Evolutionary conservation across 2,888 invertebrate genomes (phyloP).

Genomic region (Theretra japonica): DNA sequence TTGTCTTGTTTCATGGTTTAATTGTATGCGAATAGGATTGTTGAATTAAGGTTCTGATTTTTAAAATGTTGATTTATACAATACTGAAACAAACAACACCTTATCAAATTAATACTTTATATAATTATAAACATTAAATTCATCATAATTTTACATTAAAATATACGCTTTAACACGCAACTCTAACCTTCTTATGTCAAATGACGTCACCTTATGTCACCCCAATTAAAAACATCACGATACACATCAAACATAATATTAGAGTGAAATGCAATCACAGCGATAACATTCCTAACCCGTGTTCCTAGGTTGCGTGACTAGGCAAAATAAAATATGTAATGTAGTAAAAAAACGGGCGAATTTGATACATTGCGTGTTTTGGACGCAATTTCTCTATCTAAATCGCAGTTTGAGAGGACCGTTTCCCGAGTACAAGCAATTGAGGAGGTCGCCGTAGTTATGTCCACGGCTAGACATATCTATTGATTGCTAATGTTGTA

Average conservation of each 20-base stretch:
- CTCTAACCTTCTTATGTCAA: constrained; percentile 21
- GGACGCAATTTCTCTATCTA: constrained; percentile 79
- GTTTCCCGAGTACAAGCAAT: constrained; percentile 45
- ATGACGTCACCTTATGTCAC: constrained; percentile 28
- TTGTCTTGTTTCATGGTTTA: too few species aligned
- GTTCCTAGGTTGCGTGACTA: constrained; percentile 73
- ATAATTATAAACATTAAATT: neutral
- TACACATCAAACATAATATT: constrained; percentile 37
- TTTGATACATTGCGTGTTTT: constrained; percentile 76
- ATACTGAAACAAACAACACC: neutral
- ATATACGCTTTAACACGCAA: neutral
- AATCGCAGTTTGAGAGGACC: constrained; percentile 69
- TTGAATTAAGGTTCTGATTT: neutral
- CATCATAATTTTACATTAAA: neutral
- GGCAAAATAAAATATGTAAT: constrained; percentile 65
- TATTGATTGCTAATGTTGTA: too few species aligned
- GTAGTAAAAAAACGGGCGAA: constrained; percentile 56
- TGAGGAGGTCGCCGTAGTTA: too few species aligned
- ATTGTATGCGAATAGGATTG: neutral
- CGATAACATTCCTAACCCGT: constrained; percentile 72
- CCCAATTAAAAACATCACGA: constrained; percentile 30
- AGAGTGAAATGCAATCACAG: constrained; percentile 56
- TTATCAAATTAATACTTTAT: neutral
- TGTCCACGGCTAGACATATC: too few species aligned
- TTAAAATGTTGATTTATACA: neutral